Base-by-base conservation (phyloP, 2,888 invertebrate species). In the Congeria kusceri region DNA sequence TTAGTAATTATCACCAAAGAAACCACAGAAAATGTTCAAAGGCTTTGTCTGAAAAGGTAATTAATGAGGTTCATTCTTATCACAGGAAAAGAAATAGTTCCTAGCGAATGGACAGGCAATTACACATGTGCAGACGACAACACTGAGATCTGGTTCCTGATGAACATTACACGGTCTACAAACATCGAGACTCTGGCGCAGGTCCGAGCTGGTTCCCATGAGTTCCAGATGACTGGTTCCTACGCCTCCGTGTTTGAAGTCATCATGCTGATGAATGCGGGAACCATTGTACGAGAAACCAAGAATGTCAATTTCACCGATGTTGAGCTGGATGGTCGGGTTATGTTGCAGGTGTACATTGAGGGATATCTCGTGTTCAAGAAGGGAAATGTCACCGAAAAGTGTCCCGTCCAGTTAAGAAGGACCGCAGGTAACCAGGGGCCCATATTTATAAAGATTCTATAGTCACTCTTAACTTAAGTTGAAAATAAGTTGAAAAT, bases 71-170 rank as follows among this genome's bases (percentile, higher is more conserved):
- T n/a, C n/a, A n/a, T n/a, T n/a, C n/a, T n/a, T n/a, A n/a, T 66
- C 69, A 44, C 78, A 79, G 82, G 59, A 7, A 44, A 58, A 58
- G 77, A 76, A 9, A 80, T 87, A 63, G 61, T 86, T 3, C 84
- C 87, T 7, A 86, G 87, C 75, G 70, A 78, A 32, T 87, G 87
- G 87, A 71, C 62, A 56, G 87, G 87, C 27, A 74, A 66, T 15
- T 87, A 83, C 58, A 59, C 59, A 5, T 87, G 87, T 63, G 25
- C 64, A 25, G 72, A 56, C 5, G 70, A 76, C 20, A 25, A 28
- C 25, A 27, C 65, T 9, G 71, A 56, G n/a, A 69, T 70, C 9
- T 39, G 61, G 15, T 83, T 76, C 57, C 56, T 66, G 5, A 63
- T 80, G 61, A 83, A 83, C 62, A 74, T 83, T 20, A 74, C 79